Base-by-base conservation (phyloP, 2,797 vertebrate species). In the Syngnathus rostellatus region DNA sequence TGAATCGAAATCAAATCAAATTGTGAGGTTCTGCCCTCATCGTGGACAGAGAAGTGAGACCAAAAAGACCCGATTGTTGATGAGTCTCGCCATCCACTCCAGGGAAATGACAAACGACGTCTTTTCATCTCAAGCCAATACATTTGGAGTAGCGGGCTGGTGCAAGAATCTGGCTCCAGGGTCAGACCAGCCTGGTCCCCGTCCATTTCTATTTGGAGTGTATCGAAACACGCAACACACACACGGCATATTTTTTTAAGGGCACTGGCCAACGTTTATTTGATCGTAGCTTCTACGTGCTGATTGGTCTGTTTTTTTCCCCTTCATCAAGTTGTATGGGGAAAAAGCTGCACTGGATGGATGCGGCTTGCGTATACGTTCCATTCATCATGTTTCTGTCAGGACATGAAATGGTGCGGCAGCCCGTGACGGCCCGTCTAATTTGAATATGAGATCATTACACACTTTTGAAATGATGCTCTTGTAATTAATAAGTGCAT, bases 81-180 rank as follows among this genome's bases (percentile, higher is more conserved):
- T 71, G 73, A 75, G 80, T 63, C 66, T 81, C 71, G 68, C 79
- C 73, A 77, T 68, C 69, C 68, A 71, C 80, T 81, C 51, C 0
- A 64, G 78, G 72, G 75, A 85, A 85, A 83, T 72, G 79, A 80
- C 69, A 31, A 68, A 64, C 72, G 75, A 71, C 76, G 54, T 77
- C 77, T 77, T 72, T 66, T 66, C 57, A 57, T 57, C 50, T 63
- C 40, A 1, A 73, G 81, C 65, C 75, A 72, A 85, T 46, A 74
- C 75, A 68, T 74, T 76, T 63, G 53, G 43, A n/a, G n/a, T 63
- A 55, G 75, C 68, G 64, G 70, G 70, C 66, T 14, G 63, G 63
- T 21, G 64, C 68, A 65, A 81, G 76, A 81, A 83, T 85, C 71
- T 62, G 59, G 75, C 63, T 59, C 50, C 54, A 68, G 55, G 81